Conservation (phyloP, 2,797 vertebrate species). For the Coregonus ussuriensis region DNA sequence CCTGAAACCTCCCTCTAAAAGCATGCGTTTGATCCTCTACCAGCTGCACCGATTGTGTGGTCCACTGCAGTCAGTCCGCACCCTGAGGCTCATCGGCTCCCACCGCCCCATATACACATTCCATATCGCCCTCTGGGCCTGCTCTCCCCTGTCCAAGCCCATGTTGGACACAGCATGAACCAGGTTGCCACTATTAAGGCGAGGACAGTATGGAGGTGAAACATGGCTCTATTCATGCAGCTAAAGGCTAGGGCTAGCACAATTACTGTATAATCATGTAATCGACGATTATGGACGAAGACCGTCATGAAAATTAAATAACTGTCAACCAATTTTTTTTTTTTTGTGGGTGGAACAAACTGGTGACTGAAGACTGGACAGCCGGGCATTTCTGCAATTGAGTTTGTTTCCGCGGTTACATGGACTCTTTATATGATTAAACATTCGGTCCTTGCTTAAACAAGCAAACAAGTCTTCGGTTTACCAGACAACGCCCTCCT, state of each 20-base stretch:
- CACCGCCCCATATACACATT: conserved; percentile 8
- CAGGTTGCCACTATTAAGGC: neutral
- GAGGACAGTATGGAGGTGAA: neutral
- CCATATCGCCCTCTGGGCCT: conserved; percentile 7
- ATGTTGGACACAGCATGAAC: neutral
- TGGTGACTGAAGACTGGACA: too few relatives aligned
- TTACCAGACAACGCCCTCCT: too few relatives aligned
- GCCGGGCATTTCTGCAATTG: too few relatives aligned
- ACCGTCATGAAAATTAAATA: too few relatives aligned
- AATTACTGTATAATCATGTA: too few relatives aligned
- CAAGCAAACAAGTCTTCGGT: too few relatives aligned
- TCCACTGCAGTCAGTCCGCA: conserved; percentile 31
- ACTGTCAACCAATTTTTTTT: too few relatives aligned
- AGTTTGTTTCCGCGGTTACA: too few relatives aligned
- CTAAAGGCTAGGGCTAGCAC: neutral
- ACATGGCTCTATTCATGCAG: neutral
- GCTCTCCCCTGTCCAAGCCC: neutral
- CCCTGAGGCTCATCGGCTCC: conserved; percentile 32
- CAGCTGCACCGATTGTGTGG: conserved; percentile 55
- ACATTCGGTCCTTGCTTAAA: too few relatives aligned
- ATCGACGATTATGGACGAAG: too few relatives aligned
- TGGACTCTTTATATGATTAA: too few relatives aligned
- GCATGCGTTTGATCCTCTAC: conserved; percentile 53
- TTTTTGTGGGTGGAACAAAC: too few relatives aligned
- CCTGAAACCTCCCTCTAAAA: conserved; percentile 54